Evolutionary conservation across 2,797 vertebrate species (phyloP).

Genomic region (Catharus ustulatus): DNA sequence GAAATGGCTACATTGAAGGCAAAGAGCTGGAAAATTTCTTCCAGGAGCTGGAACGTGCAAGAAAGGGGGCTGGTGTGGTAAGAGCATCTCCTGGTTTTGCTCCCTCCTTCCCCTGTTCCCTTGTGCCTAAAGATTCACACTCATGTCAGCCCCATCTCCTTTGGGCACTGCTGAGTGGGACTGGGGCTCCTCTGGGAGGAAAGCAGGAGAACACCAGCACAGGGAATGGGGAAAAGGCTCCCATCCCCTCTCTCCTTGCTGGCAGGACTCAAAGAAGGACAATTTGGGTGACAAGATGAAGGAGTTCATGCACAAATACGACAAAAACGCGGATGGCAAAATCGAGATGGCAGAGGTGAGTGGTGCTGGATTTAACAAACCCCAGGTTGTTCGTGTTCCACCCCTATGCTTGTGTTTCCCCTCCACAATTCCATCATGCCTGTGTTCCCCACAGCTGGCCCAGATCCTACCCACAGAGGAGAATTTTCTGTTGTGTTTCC

Average conservation of each 20-base stretch:
- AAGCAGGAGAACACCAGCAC: accelerated
- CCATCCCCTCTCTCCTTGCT: background rate
- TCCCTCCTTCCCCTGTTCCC: background rate
- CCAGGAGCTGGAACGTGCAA: constrained; percentile 89
- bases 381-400: accelerated
- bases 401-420: accelerated
- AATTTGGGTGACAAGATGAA: constrained; percentile 92
- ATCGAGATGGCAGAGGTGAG: constrained; percentile 98
- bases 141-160: background rate
- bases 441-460: constrained; percentile 80
- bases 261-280: constrained; percentile 84
- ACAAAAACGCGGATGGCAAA: constrained; percentile 93
- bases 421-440: background rate
- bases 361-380: background rate
- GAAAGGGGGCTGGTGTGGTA: constrained; percentile 93
- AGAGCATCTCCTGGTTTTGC: constrained; percentile 57
- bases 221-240: background rate
- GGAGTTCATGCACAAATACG: constrained; percentile 97
- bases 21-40: constrained; percentile 98
- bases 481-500: constrained; percentile 95
- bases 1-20: constrained; percentile 97
- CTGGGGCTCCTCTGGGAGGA: background rate
- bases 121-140: background rate
- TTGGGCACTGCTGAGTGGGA: background rate
- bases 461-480: constrained; percentile 97